Conservation (phyloP, 1,140 invertebrate species). For the Pseudomyrmex gracilis region DNA sequence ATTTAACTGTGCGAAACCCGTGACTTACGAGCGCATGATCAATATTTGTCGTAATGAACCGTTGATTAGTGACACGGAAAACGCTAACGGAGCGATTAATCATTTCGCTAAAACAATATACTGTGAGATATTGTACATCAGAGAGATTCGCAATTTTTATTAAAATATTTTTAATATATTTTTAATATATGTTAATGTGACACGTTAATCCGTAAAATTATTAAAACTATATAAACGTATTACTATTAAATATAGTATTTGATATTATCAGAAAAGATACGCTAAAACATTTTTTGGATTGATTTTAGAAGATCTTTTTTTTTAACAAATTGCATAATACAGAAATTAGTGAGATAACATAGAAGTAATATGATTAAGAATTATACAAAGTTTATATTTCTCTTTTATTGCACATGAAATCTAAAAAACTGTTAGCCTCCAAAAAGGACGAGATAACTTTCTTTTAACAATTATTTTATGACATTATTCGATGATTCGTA, state of each 20-base stretch:
- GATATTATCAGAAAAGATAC: too few species aligned
- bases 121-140: constrained; percentile 4
- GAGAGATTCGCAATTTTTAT: constrained; percentile 5
- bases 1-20: constrained; percentile 12
- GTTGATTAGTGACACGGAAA: constrained; percentile 29
- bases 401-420: background rate
- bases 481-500: too few species aligned
- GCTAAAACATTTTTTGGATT: too few species aligned
- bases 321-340: too few species aligned
- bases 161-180: background rate
- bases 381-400: background rate
- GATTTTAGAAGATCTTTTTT: too few species aligned
- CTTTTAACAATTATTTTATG: too few species aligned
- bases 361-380: constrained; percentile 3
- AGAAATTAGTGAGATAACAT: background rate
- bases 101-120: background rate
- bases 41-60: constrained; percentile 37
- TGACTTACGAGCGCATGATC: constrained; percentile 38
- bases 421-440: too few species aligned
- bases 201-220: background rate
- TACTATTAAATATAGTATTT: too few species aligned
- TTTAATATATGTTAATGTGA: too few species aligned
- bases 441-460: too few species aligned
- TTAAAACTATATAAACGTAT: background rate
- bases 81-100: constrained; percentile 15